phyloP scores from a whole-genome alignment of 1,140 invertebrate genomes.

The Atta cephalotes region DNA sequence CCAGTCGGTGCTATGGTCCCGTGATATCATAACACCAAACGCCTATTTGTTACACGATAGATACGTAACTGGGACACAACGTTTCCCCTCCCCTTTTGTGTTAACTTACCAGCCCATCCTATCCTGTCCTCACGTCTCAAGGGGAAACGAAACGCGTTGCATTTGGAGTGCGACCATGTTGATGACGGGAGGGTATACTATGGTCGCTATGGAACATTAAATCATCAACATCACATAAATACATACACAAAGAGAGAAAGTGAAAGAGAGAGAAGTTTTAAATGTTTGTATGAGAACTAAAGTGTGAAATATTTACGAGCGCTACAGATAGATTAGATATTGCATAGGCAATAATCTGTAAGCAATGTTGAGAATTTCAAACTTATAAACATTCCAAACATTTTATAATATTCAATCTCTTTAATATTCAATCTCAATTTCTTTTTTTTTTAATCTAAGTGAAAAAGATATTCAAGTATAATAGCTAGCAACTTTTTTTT shows the following conservation, averaged over 20 bases:
- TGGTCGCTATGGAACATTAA: constrained; percentile 80
- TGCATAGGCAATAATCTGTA: neutral
- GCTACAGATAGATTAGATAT: neutral
- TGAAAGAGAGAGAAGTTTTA: neutral
- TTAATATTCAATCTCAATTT: neutral
- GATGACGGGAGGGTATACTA: constrained; percentile 74
- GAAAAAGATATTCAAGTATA: neutral
- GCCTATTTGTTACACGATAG: constrained; percentile 86
- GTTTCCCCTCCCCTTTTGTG: constrained; percentile 64
- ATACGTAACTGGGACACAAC: constrained; percentile 86
- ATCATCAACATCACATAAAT: constrained; percentile 73
- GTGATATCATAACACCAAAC: constrained; percentile 85
- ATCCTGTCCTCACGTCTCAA: constrained; percentile 43
- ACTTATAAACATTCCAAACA: neutral
- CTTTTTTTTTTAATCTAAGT: too few relatives aligned
- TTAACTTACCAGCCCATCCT: constrained; percentile 7
- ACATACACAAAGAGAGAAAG: neutral
- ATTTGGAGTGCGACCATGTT: constrained; percentile 46
- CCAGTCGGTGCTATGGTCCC: constrained; percentile 76
- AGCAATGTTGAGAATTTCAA: neutral
- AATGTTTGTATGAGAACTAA: constrained; percentile 37
- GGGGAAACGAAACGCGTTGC: constrained; percentile 13
- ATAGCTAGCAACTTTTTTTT: neutral
- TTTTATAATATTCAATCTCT: neutral
- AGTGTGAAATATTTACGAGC: neutral